Base-by-base conservation (phyloP, 2,797 vertebrate genomes). In the Hippocampus kuda region DNA sequence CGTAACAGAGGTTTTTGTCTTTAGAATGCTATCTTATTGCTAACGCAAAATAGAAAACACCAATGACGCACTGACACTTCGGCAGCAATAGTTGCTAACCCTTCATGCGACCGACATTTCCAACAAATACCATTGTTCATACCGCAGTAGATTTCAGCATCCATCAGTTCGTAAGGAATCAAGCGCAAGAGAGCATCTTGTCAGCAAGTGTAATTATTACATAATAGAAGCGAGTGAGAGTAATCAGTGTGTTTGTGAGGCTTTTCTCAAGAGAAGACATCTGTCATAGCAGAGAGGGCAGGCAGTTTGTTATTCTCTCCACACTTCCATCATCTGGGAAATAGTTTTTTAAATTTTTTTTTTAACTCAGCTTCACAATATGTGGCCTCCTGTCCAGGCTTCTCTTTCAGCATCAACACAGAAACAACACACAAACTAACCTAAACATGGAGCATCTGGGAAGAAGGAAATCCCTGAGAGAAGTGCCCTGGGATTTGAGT, bases 291-390 rank as follows among this genome's bases (percentile, higher is more conserved):
- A 77, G 60, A 16, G 56, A 27, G 76, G 75, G 77, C 63, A 73
- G 54, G 70, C 65, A 89, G 89, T 91, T 92, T 92, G 88, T 91
- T 92, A 80, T 91, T 90, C 77, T 88, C 79, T 63, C 63, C 68
- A 67, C 69, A 88, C 86, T 86, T 90, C 86, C 87, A 88, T 88
- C 85, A 85, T 85, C 79, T 81, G 90, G 81, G 72, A 75, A 71
- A 74, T 59, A 0, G 1, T 30, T 30, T 2, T 30, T n/a, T n/a
- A n/a, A n/a, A n/a, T n/a, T n/a, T 18, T 51, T 59, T 59, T 27
- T 59, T 59, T 5, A 5, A 59, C 12, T 59, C 56, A 59, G 80
- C 72, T 88, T 90, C 90, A 90, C 84, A 90, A 89, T 86, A 81
- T 74, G 70, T 77, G 79, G 74, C 80, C 76, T 74, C 81, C 78